Percentiles rank a stretch among this genome's conserved stretches.
phyloP scores from a whole-genome alignment of 2,888 invertebrate genomes.

The Chouioia cunea region DNA sequence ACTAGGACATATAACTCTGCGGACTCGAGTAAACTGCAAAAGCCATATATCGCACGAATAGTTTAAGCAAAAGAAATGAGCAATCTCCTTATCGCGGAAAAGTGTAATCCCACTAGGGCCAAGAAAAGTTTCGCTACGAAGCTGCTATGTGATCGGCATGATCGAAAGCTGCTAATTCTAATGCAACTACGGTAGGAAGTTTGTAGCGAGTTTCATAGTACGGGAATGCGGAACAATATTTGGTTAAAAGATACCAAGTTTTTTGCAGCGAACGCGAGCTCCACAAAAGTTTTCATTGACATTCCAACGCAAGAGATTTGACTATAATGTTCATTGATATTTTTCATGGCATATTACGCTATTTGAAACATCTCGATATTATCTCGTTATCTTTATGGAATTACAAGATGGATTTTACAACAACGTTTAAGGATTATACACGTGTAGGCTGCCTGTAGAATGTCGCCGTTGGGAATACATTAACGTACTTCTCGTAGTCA shows the following conservation, averaged over 20 bases:
- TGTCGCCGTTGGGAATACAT: too few species aligned
- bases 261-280: too few species aligned
- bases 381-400: too few species aligned
- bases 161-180: conserved; percentile 39
- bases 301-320: conserved; percentile 36
- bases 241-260: background rate
- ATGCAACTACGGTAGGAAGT: conserved; percentile 14
- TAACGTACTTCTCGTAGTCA: too few species aligned
- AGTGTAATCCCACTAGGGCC: conserved; percentile 32
- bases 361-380: too few species aligned
- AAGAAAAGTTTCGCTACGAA: conserved; percentile 34
- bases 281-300: conserved; percentile 29
- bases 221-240: conserved; percentile 25
- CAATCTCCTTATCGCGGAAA: conserved; percentile 43
- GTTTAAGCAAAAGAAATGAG: conserved; percentile 31
- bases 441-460: too few species aligned
- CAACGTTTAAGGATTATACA: too few species aligned
- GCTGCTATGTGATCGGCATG: conserved; percentile 31
- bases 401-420: too few species aligned
- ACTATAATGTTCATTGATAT: conserved; percentile 11
- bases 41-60: too few species aligned
- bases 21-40: too few species aligned
- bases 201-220: background rate
- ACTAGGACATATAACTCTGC: too few species aligned
- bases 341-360: too few species aligned